These are phyloP conservation scores for Thecophora atra DNA, from an alignment of 2,888 invertebrate species.

Conservation along the genomic window DNA sequence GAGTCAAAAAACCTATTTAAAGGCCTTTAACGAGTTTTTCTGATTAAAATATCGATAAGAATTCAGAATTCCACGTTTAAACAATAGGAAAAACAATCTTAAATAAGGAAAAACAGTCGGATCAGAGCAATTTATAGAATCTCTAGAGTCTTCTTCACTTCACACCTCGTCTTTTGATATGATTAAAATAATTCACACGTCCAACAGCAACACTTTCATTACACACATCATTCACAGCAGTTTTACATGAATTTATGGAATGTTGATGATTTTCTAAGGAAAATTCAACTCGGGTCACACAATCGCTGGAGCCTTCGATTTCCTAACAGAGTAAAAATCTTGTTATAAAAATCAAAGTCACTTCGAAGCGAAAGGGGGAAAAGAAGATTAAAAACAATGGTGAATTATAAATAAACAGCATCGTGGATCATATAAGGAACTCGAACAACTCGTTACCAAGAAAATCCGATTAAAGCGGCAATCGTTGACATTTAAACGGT, in stretches of 20 bases:
- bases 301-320: background rate
- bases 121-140: background rate
- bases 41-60: too few species aligned
- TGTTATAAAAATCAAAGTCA: background rate
- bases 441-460: slow-evolving; percentile 3
- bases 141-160: background rate
- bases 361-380: background rate
- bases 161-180: background rate
- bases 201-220: background rate
- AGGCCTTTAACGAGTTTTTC: too few species aligned
- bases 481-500: slow-evolving; percentile 9
- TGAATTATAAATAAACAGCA: background rate
- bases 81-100: too few species aligned
- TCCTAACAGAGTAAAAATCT: background rate
- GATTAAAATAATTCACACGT: background rate
- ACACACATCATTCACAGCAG: background rate
- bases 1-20: too few species aligned
- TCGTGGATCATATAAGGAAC: slow-evolving; percentile 4
- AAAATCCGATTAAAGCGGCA: background rate
- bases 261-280: background rate
- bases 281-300: background rate
- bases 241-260: slow-evolving; percentile 6
- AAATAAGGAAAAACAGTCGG: too few species aligned
- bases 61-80: too few species aligned
- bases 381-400: background rate